Evolutionary conservation across 2,113 vertebrate species (phyloP).

Genomic region (Gobius niger): DNA sequence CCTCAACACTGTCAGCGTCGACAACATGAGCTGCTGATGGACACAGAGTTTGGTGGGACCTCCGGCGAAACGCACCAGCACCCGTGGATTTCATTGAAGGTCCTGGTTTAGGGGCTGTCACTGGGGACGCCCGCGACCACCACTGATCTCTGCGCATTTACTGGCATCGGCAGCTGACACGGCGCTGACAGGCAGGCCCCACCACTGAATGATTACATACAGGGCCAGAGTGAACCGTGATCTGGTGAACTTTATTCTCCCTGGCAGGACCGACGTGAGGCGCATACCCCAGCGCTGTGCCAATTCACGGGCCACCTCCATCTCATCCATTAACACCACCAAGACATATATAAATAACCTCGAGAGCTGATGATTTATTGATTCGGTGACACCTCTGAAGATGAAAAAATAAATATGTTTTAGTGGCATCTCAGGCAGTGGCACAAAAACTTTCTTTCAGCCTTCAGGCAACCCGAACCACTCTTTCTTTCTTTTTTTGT

Average conservation of each 20-base stretch:
- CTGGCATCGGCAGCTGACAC: constrained; percentile 66
- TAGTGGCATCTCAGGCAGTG: constrained; percentile 24
- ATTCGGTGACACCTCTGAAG: constrained; percentile 56
- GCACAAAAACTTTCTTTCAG: constrained; percentile 21
- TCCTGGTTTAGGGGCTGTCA: constrained; percentile 74
- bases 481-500: neutral
- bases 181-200: constrained; percentile 66
- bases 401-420: constrained; percentile 66
- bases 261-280: constrained; percentile 72
- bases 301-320: constrained; percentile 40
- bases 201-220: constrained; percentile 77
- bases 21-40: constrained; percentile 42
- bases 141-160: constrained; percentile 72
- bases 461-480: neutral
- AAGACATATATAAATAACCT: constrained; percentile 35
- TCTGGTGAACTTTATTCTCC: constrained; percentile 79
- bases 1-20: constrained; percentile 30
- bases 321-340: constrained; percentile 67
- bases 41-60: constrained; percentile 46
- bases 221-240: constrained; percentile 72
- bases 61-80: constrained; percentile 68
- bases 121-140: constrained; percentile 61
- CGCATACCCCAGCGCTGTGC: constrained; percentile 57
- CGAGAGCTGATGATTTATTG: constrained; percentile 67
- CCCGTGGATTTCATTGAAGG: constrained; percentile 77